These are phyloP conservation scores for Leptodactylus fuscus DNA, from an alignment of 2,113 vertebrate species.

Conservation along the genomic window DNA sequence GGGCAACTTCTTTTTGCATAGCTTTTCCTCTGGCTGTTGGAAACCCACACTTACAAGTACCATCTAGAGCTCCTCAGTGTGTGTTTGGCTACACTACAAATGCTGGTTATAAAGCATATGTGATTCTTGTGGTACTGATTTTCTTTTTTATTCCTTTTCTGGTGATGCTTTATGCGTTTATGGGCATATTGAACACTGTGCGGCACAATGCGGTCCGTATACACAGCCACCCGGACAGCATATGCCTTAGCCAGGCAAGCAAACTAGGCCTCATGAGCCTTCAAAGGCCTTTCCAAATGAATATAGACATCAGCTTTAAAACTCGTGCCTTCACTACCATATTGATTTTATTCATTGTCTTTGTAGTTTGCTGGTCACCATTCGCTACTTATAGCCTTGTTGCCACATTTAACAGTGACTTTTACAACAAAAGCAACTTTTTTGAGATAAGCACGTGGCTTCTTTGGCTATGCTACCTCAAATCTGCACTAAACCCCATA, in stretches of 20 bases:
- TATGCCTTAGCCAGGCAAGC: conserved; percentile 95
- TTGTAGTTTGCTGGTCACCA: conserved; percentile 92
- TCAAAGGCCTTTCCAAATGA: conserved; percentile 94
- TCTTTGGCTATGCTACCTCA: conserved; percentile 98
- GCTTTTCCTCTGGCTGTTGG: conserved; percentile 89
- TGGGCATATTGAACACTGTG: conserved; percentile 95
- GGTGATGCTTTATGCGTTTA: conserved; percentile 93
- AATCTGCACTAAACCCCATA: conserved; percentile 96
- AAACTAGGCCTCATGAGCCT: conserved; percentile 95
- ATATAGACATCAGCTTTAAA: conserved; percentile 99
- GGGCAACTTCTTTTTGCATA: conserved; percentile 85
- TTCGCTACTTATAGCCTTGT: conserved; percentile 94
- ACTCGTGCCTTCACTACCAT: conserved; percentile 99
- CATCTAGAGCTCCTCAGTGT: conserved; percentile 92
- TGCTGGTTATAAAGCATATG: conserved; percentile 86
- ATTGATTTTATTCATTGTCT: conserved; percentile 95
- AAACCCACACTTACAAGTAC: conserved; percentile 85
- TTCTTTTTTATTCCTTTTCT: conserved; percentile 94
- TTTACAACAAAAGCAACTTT: conserved; percentile 91
- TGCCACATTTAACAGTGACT: conserved; percentile 87
- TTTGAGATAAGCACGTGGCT: conserved; percentile 98
- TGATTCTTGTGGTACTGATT: conserved; percentile 85
- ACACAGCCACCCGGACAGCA: conserved; percentile 91
- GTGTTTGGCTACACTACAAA: conserved; percentile 89
- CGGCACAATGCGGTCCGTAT: conserved; percentile 95